Evolutionary conservation across 2,888 invertebrate genomes (phyloP).

Genomic region (Arctia plantaginis): DNA sequence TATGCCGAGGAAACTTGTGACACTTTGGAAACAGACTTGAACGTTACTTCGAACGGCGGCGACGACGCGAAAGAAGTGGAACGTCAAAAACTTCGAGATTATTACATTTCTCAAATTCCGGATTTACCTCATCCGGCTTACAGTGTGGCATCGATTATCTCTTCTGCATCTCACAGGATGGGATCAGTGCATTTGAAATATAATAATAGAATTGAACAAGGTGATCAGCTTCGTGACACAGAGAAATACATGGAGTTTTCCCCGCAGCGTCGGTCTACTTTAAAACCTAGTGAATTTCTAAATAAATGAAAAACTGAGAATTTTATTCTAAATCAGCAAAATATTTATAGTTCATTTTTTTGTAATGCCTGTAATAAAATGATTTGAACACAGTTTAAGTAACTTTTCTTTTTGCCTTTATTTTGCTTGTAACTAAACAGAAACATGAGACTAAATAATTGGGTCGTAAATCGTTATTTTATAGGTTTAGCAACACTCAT

Average conservation of each 20-base stretch:
- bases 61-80: conserved; percentile 40
- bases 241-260: conserved; percentile 54
- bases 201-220: conserved; percentile 61
- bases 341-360: not conserved
- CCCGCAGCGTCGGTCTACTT: conserved; percentile 65
- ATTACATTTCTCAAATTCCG: conserved; percentile 65
- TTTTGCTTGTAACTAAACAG: not conserved
- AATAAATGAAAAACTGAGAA: not conserved
- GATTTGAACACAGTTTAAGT: not conserved
- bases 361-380: conserved; percentile 3
- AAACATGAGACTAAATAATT: conserved; percentile 5
- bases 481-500: conserved; percentile 23
- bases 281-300: conserved; percentile 54
- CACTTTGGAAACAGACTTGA: conserved; percentile 43
- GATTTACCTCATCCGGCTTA: conserved; percentile 67
- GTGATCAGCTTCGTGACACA: conserved; percentile 27
- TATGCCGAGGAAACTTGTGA: conserved; percentile 26
- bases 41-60: conserved; percentile 34
- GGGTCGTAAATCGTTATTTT: conserved; percentile 22
- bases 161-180: conserved; percentile 63
- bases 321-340: not conserved
- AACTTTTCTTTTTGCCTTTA: not conserved
- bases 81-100: conserved; percentile 55
- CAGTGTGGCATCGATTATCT: conserved; percentile 65
- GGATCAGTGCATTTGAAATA: conserved; percentile 59